Percentiles rank a stretch among this genome's conserved stretches.
Conservation (phyloP, 2,888 invertebrate genomes). For the Busseola fusca region DNA sequence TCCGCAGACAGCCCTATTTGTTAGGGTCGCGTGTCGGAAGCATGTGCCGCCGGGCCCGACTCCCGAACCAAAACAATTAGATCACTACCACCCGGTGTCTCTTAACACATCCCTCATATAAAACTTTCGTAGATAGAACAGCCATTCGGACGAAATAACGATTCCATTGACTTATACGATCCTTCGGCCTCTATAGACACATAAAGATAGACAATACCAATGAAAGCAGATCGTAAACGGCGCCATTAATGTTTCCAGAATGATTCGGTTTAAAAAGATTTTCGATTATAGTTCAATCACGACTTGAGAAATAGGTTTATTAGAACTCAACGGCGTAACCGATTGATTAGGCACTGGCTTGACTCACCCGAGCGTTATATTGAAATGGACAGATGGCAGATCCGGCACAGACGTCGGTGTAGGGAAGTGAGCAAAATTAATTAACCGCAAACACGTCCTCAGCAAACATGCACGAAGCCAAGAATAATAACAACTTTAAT, state of each 20-base stretch:
- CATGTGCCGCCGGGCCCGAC: constrained; percentile 70
- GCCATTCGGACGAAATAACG: constrained; percentile 51
- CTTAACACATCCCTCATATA: constrained; percentile 72
- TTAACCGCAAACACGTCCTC: constrained; percentile 69
- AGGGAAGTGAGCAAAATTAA: constrained; percentile 73
- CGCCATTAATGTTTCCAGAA: constrained; percentile 49
- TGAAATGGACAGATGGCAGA: constrained; percentile 70
- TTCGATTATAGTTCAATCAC: constrained; percentile 71
- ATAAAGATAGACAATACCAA: constrained; percentile 60
- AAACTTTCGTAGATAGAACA: constrained; percentile 64
- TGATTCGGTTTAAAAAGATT: constrained; percentile 60
- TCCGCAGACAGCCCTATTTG: constrained; percentile 77
- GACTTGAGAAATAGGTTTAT: constrained; percentile 67
- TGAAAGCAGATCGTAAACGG: constrained; percentile 58
- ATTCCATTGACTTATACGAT: constrained; percentile 42
- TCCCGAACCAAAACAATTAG: constrained; percentile 80
- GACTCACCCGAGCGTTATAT: constrained; percentile 71
- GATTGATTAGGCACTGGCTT: constrained; percentile 76
- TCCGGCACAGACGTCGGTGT: constrained; percentile 56
- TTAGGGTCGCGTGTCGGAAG: constrained; percentile 68
- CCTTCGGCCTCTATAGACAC: constrained; percentile 34
- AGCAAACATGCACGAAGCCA: constrained; percentile 58
- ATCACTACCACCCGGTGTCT: constrained; percentile 72
- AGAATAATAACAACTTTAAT: constrained; percentile 63
- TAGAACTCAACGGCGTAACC: constrained; percentile 73